A percentile compares a stretch with the other conserved stretches of the same genome.
phyloP scores from a whole-genome alignment of 2,888 invertebrate species.

The Abscondita cerata region DNA sequence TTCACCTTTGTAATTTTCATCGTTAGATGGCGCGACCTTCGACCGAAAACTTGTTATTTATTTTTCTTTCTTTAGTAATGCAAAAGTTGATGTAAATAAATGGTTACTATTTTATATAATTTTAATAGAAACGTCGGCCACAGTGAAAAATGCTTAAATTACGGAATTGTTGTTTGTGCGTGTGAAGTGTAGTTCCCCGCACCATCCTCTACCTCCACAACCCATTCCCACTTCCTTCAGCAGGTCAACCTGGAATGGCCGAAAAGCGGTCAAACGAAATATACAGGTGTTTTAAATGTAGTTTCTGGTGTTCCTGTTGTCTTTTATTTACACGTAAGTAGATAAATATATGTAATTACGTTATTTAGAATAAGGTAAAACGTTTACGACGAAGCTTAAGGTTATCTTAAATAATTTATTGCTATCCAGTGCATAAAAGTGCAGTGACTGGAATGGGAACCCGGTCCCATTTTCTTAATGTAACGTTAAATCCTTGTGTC shows the following conservation, averaged over 20 bases:
- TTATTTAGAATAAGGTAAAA: not conserved
- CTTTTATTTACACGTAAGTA: slow-evolving; percentile 41
- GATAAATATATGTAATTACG: not conserved
- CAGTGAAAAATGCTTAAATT: no score
- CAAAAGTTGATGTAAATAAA: no score
- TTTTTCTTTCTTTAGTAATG: no score
- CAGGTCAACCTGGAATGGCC: slow-evolving; percentile 61
- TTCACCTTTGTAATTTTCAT: no score
- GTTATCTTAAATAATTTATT: slow-evolving; percentile 49
- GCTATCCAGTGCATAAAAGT: slow-evolving; percentile 57
- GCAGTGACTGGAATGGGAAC: slow-evolving; percentile 52
- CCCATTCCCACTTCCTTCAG: slow-evolving; percentile 57
- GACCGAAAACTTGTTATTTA: no score
- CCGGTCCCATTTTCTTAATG: slow-evolving; percentile 52
- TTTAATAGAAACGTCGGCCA: no score
- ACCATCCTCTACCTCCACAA: slow-evolving; percentile 41
- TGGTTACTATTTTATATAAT: no score
- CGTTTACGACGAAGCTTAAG: slow-evolving; percentile 11
- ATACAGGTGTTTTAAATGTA: slow-evolving; percentile 59
- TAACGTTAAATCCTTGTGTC: slow-evolving; percentile 53
- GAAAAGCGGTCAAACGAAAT: slow-evolving; percentile 60
- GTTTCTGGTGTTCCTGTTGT: slow-evolving; percentile 49
- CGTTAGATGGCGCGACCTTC: no score
- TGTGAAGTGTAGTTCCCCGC: slow-evolving; percentile 7
- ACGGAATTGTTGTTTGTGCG: no score